Percentiles rank a stretch among this genome's conserved stretches.
phyloP scores from a whole-genome alignment of 2,113 vertebrate genomes.

The Glaucidium brasilianum region DNA sequence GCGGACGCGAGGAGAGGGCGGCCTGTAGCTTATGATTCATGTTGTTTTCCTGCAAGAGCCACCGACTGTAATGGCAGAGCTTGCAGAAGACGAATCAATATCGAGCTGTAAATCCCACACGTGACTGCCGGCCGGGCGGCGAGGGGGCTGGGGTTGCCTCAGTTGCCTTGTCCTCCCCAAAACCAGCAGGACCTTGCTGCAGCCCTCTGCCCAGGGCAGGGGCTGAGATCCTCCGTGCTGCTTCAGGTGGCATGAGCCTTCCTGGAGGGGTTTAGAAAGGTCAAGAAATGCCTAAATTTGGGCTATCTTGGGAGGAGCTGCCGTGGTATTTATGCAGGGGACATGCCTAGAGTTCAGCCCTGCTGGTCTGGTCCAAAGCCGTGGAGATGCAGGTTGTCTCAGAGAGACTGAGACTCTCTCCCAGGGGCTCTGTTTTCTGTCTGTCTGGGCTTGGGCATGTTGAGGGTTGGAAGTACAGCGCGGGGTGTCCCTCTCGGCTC shows the following conservation, averaged over 20 bases:
- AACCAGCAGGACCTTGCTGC: neutral
- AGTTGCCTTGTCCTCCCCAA: accelerated
- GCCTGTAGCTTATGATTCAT: constrained; percentile 58
- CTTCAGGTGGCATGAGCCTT: neutral
- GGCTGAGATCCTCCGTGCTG: neutral
- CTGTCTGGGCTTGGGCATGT: neutral
- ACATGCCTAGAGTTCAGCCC: neutral
- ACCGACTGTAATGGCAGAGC: constrained; percentile 13
- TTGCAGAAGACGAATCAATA: constrained; percentile 27
- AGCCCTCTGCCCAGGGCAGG: neutral
- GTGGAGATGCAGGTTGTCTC: neutral
- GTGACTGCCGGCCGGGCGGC: accelerated
- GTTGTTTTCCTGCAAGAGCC: constrained; percentile 49
- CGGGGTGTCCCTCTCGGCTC: neutral
- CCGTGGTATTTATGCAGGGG: neutral
- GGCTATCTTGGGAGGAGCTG: neutral
- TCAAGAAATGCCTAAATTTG: neutral
- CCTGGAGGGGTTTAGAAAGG: neutral
- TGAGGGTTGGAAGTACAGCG: neutral
- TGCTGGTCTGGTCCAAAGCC: neutral
- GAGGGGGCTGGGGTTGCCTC: neutral
- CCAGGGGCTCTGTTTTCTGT: neutral
- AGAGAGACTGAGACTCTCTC: neutral
- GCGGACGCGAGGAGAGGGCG: neutral
- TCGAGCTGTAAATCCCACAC: neutral